phyloP scores from a whole-genome alignment of 1,140 invertebrate species.

The Neotoxoptera formosana region DNA sequence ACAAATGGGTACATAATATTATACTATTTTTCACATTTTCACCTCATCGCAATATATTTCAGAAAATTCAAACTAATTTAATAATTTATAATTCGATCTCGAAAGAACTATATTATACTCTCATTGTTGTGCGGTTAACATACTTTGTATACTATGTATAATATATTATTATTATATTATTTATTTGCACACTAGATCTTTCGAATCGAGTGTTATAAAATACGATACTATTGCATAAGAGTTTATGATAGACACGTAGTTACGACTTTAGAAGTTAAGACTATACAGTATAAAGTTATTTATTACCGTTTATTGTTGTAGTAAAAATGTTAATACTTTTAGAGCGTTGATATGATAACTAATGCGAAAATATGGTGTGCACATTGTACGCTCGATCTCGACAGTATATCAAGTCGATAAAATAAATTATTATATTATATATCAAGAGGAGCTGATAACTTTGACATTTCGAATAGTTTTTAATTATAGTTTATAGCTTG shows the following conservation, averaged over 20 bases:
- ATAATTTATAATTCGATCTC: background rate
- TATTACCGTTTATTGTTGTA: background rate
- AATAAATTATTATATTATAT: constrained; percentile 5
- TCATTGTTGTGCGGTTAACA: background rate
- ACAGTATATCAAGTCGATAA: constrained; percentile 11
- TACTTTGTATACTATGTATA: background rate
- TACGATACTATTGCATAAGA: background rate
- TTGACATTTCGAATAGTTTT: background rate
- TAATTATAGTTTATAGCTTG: background rate
- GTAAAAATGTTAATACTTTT: background rate
- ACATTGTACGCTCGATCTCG: background rate
- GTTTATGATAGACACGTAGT: background rate
- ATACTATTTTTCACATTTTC: background rate
- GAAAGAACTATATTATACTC: background rate
- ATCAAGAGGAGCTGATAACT: background rate
- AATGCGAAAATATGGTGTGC: background rate
- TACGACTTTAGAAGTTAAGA: background rate
- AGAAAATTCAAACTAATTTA: background rate
- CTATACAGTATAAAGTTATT: background rate
- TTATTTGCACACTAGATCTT: background rate
- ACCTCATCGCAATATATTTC: background rate
- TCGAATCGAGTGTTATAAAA: background rate
- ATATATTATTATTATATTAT: background rate
- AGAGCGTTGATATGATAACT: background rate
- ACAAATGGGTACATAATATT: background rate